phyloP scores from a whole-genome alignment of 2,797 vertebrate genomes.

The Mormyrus hasselquistii region DNA sequence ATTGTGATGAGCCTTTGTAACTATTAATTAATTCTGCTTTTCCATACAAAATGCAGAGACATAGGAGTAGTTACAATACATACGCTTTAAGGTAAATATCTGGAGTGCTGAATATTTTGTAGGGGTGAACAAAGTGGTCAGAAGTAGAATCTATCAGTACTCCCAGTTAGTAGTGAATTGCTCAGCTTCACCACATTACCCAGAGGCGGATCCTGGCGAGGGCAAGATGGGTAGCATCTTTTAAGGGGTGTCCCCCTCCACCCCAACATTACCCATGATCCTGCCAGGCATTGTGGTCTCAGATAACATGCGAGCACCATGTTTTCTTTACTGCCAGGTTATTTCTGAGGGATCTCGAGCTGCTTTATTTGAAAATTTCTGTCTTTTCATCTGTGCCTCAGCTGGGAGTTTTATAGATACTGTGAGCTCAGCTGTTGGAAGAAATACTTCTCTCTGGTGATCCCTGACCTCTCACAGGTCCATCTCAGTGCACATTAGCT shows the following conservation, averaged over 20 bases:
- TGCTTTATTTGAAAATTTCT: conserved; percentile 9
- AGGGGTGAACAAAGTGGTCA: background rate
- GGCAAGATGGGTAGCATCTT: background rate
- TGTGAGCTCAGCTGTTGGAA: conserved; percentile 53
- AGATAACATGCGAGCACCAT: background rate
- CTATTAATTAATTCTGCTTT: conserved; percentile 42
- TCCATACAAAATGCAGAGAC: conserved; percentile 22
- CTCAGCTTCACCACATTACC: background rate
- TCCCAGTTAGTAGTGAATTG: background rate
- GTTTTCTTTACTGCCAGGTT: background rate
- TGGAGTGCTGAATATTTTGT: background rate
- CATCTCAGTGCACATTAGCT: conserved; percentile 31
- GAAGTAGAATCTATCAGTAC: conserved; percentile 25
- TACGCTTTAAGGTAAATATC: conserved; percentile 24
- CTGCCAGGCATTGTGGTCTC: background rate
- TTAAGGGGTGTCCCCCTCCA: background rate
- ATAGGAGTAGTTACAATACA: background rate
- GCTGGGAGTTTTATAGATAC: conserved; percentile 51
- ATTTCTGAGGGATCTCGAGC: background rate
- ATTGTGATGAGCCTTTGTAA: conserved; percentile 41
- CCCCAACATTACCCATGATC: conserved; percentile 10
- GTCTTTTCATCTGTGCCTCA: background rate
- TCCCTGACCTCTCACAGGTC: conserved; percentile 52
- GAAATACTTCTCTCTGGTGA: conserved; percentile 41
- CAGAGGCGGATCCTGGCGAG: background rate